A percentile compares a stretch with the other conserved stretches of the same genome.
phyloP scores from a whole-genome alignment of 2,113 vertebrate species.

The Brachypteracias leptosomus region DNA sequence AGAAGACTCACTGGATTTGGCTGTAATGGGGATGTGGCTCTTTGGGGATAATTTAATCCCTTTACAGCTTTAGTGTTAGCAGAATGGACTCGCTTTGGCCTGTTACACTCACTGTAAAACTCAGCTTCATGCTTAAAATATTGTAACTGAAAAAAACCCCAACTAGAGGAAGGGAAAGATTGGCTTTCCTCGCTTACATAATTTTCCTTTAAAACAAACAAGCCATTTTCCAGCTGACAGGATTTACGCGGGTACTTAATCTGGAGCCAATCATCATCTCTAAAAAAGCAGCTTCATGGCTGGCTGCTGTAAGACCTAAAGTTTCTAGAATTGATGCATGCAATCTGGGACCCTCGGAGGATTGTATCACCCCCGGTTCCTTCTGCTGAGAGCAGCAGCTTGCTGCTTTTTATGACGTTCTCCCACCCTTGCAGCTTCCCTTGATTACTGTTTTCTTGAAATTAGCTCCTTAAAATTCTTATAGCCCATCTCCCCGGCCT shows the following conservation, averaged over 20 bases:
- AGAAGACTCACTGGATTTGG: neutral
- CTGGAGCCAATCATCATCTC: neutral
- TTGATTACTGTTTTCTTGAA: constrained; percentile 38
- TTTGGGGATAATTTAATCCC: neutral
- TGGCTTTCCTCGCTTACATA: neutral
- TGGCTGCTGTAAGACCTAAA: neutral
- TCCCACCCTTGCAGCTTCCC: neutral
- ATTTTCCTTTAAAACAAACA: constrained; percentile 34
- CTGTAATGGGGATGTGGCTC: neutral
- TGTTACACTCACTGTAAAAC: neutral
- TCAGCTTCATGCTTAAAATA: neutral
- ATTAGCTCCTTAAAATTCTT: constrained; percentile 55
- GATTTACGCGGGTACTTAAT: constrained; percentile 21
- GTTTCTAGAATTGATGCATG: neutral
- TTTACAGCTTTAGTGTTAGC: neutral
- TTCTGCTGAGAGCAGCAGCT: constrained; percentile 9
- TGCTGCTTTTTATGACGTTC: neutral
- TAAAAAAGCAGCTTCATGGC: neutral
- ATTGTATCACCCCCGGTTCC: neutral
- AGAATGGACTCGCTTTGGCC: neutral
- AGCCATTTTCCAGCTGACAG: neutral
- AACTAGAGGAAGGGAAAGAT: neutral
- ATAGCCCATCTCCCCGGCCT: neutral
- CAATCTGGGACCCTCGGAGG: neutral
- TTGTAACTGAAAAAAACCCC: neutral